These are phyloP conservation scores for Periplaneta americana DNA, from an alignment of 1,140 invertebrate genomes.

Conservation along the genomic window DNA sequence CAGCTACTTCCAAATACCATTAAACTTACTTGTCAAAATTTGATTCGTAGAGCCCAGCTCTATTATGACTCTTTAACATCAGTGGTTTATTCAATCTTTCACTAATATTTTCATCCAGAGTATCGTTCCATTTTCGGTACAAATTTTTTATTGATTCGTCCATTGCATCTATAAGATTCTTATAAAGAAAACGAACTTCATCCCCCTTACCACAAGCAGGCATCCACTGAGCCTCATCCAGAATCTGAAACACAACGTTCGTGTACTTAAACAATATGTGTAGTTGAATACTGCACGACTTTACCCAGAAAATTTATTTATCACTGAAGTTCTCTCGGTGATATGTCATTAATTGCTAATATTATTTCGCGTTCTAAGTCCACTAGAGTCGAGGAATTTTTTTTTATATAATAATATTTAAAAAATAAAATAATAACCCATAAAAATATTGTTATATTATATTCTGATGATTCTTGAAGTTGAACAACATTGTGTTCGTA, in stretches of 20 bases:
- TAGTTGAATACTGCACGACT: too few species aligned
- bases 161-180: slow-evolving; percentile 55
- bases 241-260: slow-evolving; percentile 40
- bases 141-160: slow-evolving; percentile 56
- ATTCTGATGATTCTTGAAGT: too few species aligned
- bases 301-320: not conserved
- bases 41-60: slow-evolving; percentile 62
- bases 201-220: slow-evolving; percentile 59
- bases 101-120: slow-evolving; percentile 51
- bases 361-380: too few species aligned
- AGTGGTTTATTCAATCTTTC: slow-evolving; percentile 61
- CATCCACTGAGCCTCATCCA: slow-evolving; percentile 66
- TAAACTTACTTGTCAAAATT: slow-evolving; percentile 65
- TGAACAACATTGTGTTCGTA: too few species aligned
- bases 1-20: too few species aligned
- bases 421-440: too few species aligned
- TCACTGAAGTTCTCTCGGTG: too few species aligned
- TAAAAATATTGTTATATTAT: too few species aligned
- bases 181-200: slow-evolving; percentile 61
- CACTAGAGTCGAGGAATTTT: too few species aligned
- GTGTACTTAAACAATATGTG: not conserved
- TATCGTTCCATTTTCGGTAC: slow-evolving; percentile 55
- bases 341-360: too few species aligned
- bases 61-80: slow-evolving; percentile 56
- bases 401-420: too few species aligned